Evolutionary conservation across 1,140 invertebrate species (phyloP).

Genomic region (Lucilia cuprina): DNA sequence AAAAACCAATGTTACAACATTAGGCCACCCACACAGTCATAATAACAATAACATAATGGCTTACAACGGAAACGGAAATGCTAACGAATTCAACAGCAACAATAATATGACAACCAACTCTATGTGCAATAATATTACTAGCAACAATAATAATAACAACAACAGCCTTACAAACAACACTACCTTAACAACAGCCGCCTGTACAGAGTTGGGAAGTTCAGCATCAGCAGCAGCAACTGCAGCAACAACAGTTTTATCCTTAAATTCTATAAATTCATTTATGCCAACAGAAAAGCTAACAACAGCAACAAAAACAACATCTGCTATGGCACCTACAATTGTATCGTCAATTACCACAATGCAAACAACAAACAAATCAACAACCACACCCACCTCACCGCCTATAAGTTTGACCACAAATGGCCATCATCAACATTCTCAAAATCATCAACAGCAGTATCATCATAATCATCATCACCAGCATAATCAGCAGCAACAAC

Average conservation of each 20-base stretch:
- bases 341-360: constrained; percentile 46
- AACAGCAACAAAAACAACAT: constrained; percentile 5
- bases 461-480: constrained; percentile 46
- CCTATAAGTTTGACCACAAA: constrained; percentile 59
- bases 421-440: constrained; percentile 54
- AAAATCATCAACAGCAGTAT: constrained; percentile 44
- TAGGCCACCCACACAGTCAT: constrained; percentile 17
- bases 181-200: constrained; percentile 3
- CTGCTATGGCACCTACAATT: constrained; percentile 39
- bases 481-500: constrained; percentile 48
- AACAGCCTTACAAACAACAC: too few species aligned
- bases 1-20: constrained; percentile 21
- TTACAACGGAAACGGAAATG: constrained; percentile 55
- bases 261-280: constrained; percentile 25
- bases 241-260: not conserved
- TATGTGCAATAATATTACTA: constrained; percentile 43
- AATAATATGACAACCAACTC: not conserved
- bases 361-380: constrained; percentile 44
- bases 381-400: constrained; percentile 41
- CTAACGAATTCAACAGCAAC: constrained; percentile 41
- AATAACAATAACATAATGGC: constrained; percentile 45
- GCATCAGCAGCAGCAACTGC: too few species aligned
- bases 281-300: constrained; percentile 8
- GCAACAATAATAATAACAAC: constrained; percentile 42
- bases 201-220: not conserved